Evolutionary conservation across 2,113 vertebrate species (phyloP), one percentile per base, ranked within the genome.

Genomic region (Rallus limicola): DNA sequence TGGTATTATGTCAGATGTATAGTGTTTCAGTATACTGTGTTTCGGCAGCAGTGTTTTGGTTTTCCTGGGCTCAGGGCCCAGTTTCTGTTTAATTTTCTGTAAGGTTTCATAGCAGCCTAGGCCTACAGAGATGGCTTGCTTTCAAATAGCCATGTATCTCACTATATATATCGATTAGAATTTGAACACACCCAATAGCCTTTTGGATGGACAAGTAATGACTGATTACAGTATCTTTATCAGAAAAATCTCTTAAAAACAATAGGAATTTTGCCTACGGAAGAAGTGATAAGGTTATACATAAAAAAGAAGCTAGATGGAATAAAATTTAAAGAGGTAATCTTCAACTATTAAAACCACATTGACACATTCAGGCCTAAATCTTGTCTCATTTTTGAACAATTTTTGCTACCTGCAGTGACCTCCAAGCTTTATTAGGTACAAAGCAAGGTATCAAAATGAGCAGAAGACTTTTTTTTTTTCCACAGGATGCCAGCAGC

Each of bases 71-170:
- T 90, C 71, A 63, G 59, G 67, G 93, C 94, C 96, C 88, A 97
- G 96, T 96, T 97, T 97, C 93, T 96, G 76, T 97, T 97, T 96
- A 92, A 80, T 92, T 88, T 96, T 96, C 87, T 93, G 75, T 83
- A 83, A 86, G 84, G 84, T 72, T 96, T 95, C 87, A 50, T 85
- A 95, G 94, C 89, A 92, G 87, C 79, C 50, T 60, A 67, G 68
- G 75, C 71, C 68, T 52, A 84, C 58, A 82, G 82, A 70, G n/a
- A 29, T 38, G 34, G 33, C 64, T 85, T 91, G 75, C 92, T 93
- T 94, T 71, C 83, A 95, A 94, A 94, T 76, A 92, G 38, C 48
- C 58, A 12, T 0, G 0, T 46, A 80, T 77, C 63, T 74, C 75
- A 42, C 17, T 78, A 42, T 23, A 52, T 16, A 33, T 82, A 82